Evolutionary conservation across 2,888 invertebrate species (phyloP).

Genomic region (Synergus laeviventris): DNA sequence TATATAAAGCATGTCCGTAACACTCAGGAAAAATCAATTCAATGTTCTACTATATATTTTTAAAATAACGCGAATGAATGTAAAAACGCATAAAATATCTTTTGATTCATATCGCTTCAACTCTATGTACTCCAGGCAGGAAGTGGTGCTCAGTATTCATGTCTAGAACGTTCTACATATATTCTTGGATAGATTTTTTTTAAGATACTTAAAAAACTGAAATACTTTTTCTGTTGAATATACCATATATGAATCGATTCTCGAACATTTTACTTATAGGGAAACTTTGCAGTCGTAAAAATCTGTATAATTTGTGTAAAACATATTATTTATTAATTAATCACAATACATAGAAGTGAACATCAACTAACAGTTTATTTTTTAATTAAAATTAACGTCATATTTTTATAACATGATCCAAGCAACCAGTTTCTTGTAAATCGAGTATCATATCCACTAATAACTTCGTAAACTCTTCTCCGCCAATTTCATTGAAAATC

Average conservation of each 20-base stretch:
- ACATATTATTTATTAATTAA: background rate
- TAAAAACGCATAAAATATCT: conserved; percentile 1
- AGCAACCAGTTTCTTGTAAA: conserved; percentile 60
- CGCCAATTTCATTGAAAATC: conserved; percentile 49
- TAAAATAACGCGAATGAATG: conserved; percentile 6
- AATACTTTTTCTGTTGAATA: background rate
- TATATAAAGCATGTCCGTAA: conserved; percentile 11
- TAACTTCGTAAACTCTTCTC: conserved; percentile 58
- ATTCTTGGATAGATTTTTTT: background rate
- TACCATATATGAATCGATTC: background rate
- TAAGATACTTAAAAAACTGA: background rate
- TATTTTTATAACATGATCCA: conserved; percentile 43
- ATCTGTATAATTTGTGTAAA: no score
- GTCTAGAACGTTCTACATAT: background rate
- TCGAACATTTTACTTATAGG: background rate
- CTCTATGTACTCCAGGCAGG: background rate
- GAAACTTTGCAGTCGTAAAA: no score
- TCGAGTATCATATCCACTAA: conserved; percentile 66
- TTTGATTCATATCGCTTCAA: conserved; percentile 6
- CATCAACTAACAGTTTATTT: background rate
- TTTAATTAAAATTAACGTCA: background rate
- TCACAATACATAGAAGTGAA: background rate
- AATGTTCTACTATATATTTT: conserved; percentile 15
- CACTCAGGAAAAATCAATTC: conserved; percentile 26
- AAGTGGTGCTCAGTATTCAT: background rate